Base-by-base conservation (phyloP, 2,113 vertebrate genomes). In the Eulacestoma nigropectus region DNA sequence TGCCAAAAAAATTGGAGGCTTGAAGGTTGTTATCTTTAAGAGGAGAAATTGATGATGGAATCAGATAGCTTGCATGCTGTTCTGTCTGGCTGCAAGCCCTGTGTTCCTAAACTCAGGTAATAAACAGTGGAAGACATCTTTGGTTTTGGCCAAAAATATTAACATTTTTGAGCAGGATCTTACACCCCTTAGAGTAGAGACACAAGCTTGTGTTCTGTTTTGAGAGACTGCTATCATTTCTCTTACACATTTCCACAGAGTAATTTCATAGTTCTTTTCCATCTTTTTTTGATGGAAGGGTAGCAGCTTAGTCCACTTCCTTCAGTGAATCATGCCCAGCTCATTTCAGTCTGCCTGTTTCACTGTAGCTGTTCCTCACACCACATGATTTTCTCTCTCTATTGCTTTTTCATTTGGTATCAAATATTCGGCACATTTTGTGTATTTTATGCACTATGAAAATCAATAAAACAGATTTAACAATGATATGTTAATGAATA, bases 401-500 rank as follows among this genome's bases (percentile, higher is more conserved):
- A 5, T 53, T 37, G 22, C 46, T 79, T 21, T 79, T 95, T 35
- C 42, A 65, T 63, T 91, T 0, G 0, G 21, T 77, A 87, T 70
- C 1, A 4, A 22, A 80, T 87, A 89, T 95, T 82, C 91, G 83
- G 41, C 59, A 73, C 2, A 8, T 55, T 96, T 90, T 72, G 55
- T 81, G 39, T 79, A 93, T 90, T 94, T 90, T 94, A 74, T 91
- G 67, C 70, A 70, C 64, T 88, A 95, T 86, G 75, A 90, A 93
- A 96, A 94, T 94, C 84, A 94, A 63, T 88, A 96, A 69, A 94
- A 73, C 37, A 83, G 59, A 67, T 84, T 75, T 47, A 90, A 88
- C 64, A 90, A 93, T 60, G 25, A 94, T 95, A 90, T 70, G 83
- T 13, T 94, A 93, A 96, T 86, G 82, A 94, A 80, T 83, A 95